Percentiles rank a stretch among this genome's conserved stretches.
phyloP scores from a whole-genome alignment of 1,140 invertebrate genomes.

The Acromyrmex heyeri region DNA sequence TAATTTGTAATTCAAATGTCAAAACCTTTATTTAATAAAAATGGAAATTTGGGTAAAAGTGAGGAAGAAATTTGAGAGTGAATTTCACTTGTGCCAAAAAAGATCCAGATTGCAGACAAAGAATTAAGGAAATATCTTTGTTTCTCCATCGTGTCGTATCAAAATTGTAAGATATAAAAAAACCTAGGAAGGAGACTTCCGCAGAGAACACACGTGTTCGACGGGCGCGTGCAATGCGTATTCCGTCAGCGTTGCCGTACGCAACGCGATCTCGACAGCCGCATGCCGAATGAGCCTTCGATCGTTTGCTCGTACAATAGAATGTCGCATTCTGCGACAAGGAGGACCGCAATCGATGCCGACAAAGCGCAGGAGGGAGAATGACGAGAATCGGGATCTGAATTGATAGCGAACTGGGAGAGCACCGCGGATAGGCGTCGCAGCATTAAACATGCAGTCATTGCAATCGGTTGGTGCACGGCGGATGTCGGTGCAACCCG shows the following conservation, averaged over 20 bases:
- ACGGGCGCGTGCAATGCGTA: conserved; percentile 2
- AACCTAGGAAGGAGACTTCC: not conserved
- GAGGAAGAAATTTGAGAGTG: too few species aligned
- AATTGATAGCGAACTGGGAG: conserved; percentile 44
- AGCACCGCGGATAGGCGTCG: not conserved
- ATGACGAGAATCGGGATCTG: conserved; percentile 26
- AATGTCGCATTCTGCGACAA: not conserved
- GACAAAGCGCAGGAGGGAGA: conserved; percentile 30
- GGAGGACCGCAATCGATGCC: conserved; percentile 28
- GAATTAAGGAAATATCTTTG: not conserved
- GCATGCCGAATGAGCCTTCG: conserved; percentile 49
- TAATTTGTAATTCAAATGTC: too few species aligned
- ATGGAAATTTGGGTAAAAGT: too few species aligned
- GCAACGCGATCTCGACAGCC: conserved; percentile 8
- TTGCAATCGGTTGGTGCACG: not conserved
- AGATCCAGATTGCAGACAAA: too few species aligned
- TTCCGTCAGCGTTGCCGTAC: conserved; percentile 22
- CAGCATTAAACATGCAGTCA: conserved; percentile 44
- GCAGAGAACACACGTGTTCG: not conserved
- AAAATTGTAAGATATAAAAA: not conserved
- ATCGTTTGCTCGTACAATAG: conserved; percentile 7
- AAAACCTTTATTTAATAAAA: too few species aligned
- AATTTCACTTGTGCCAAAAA: too few species aligned
- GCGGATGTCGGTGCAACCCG: conserved; percentile 11
- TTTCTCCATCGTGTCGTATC: not conserved